Conservation (phyloP, 2,797 vertebrate species). For the Gallinago stenura region DNA sequence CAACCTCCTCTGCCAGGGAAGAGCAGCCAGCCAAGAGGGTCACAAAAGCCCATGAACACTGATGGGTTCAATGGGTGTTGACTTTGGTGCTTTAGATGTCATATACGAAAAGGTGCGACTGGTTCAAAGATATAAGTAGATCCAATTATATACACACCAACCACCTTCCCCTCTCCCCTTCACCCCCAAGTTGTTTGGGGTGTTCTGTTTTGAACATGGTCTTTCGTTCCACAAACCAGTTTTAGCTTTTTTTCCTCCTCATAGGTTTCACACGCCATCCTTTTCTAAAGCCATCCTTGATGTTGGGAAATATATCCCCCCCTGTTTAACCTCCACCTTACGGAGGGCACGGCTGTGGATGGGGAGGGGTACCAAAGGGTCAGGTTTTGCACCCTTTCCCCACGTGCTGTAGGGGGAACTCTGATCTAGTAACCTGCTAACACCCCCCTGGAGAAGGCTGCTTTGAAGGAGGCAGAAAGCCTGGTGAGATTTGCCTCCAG, state of each 20-base stretch:
- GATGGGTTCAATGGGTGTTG: neutral
- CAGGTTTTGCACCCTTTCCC: neutral
- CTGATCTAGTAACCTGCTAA: neutral
- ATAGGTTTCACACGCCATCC: neutral
- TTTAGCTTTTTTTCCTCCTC: neutral
- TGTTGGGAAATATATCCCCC: neutral
- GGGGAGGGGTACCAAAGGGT: neutral
- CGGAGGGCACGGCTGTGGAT: neutral
- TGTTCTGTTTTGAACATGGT: neutral
- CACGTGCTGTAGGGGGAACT: neutral
- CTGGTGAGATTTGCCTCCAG: neutral
- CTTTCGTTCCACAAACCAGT: neutral
- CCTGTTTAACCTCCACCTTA: neutral
- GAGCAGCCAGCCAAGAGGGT: neutral
- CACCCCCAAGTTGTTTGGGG: neutral
- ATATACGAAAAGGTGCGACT: neutral
- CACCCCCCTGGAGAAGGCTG: neutral
- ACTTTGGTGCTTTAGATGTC: neutral
- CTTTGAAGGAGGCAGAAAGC: neutral
- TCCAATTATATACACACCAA: neutral
- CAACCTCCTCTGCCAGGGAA: neutral
- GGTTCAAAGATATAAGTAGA: neutral
- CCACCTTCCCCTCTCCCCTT: neutral
- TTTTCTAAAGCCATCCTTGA: neutral
- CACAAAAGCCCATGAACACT: accelerated